Conservation (phyloP, 1,140 invertebrate species). For the Zaprionus ornatus region DNA sequence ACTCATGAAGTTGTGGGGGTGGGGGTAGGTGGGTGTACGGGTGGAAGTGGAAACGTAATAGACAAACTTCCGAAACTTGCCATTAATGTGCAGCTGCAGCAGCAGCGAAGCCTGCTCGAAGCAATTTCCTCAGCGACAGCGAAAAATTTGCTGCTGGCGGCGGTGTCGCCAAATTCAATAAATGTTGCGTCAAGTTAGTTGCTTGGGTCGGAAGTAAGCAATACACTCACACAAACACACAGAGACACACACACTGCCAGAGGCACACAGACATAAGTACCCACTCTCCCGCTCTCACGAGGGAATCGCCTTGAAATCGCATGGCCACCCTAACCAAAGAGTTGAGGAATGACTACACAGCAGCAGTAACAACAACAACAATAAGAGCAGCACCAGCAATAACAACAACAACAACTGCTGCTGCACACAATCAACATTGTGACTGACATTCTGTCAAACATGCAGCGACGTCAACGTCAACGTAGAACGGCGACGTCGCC, state of each 20-base stretch:
- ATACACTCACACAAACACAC: background rate
- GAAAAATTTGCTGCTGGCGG: background rate
- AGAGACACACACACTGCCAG: background rate
- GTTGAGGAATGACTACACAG: constrained; percentile 13
- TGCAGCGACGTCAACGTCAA: constrained; percentile 66
- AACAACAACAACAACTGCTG: constrained; percentile 14
- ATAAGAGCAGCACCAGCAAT: background rate
- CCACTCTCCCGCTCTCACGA: background rate
- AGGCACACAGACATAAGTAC: background rate
- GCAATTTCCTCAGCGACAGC: constrained; percentile 16
- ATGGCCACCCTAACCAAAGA: constrained; percentile 36
- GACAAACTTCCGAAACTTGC: constrained; percentile 31
- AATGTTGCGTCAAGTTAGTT: constrained; percentile 54
- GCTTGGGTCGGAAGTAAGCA: constrained; percentile 12
- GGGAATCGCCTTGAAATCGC: constrained; percentile 30
- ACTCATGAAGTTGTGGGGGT: constrained; percentile 4
- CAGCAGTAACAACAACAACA: constrained; percentile 12
- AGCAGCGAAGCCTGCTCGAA: constrained; percentile 3
- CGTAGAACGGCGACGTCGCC: constrained; percentile 34
- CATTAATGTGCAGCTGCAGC: constrained; percentile 21
- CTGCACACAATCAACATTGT: constrained; percentile 38
- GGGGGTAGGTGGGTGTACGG: background rate
- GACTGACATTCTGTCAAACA: constrained; percentile 79
- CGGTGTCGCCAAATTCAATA: constrained; percentile 61
- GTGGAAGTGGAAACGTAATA: background rate